phyloP scores from a whole-genome alignment of 2,113 vertebrate genomes.

The Mesocricetus auratus region DNA sequence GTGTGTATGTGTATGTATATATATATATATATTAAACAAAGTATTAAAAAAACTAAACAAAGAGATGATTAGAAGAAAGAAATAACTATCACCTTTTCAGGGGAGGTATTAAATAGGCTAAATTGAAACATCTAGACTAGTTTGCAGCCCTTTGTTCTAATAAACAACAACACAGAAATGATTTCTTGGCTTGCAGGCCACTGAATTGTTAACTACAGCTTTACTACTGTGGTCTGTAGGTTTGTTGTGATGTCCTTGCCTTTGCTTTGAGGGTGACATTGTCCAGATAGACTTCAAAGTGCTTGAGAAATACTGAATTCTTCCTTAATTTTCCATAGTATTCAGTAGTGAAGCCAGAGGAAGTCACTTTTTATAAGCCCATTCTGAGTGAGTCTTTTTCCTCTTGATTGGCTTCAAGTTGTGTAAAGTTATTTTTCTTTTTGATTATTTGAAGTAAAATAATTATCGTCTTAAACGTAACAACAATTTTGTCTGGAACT shows the following conservation, averaged over 20 bases:
- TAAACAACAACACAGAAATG: constrained; percentile 31
- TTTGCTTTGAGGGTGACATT: background rate
- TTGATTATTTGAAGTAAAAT: background rate
- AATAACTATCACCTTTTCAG: background rate
- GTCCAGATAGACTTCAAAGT: background rate
- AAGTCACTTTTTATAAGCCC: too few species aligned
- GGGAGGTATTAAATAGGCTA: background rate
- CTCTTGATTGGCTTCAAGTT: background rate
- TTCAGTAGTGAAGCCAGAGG: background rate
- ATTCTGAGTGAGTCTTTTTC: background rate
- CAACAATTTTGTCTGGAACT: background rate
- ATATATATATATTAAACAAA: too few species aligned
- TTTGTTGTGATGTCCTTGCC: background rate
- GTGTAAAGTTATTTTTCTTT: background rate
- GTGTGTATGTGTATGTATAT: too few species aligned
- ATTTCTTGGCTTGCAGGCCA: background rate
- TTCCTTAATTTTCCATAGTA: background rate
- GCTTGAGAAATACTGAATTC: background rate
- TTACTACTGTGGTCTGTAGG: background rate
- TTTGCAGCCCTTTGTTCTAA: constrained; percentile 33
- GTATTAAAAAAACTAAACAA: background rate
- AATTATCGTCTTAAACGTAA: background rate
- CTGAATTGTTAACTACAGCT: background rate
- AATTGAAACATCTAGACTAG: background rate
- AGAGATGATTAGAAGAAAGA: background rate